Evolutionary conservation across 2,797 vertebrate species (phyloP), one percentile per base, ranked within the genome.

Genomic region (Argyrosomus regius): DNA sequence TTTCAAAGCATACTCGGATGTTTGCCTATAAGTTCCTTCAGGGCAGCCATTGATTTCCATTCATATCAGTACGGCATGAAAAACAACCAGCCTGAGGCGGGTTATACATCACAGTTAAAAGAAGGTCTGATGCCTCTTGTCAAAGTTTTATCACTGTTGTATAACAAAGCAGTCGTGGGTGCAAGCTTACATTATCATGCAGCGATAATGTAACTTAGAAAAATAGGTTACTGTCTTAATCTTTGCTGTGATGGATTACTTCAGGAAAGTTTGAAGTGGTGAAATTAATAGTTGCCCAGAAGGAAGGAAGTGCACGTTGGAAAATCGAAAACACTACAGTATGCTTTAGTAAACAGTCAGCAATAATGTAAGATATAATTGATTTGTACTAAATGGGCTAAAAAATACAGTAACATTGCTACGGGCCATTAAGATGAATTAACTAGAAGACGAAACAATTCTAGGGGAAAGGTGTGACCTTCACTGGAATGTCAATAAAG

Each of bases 41-140:
- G 61, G 70, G 74, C 57, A 49, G 54, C 50, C 72, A 85, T 77
- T 81, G 80, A 88, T 83, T 75, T 78, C 46, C 52, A 68, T 69
- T 57, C 31, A 76, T 54, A 65, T 60, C 43, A 24, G 39, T 31
- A 4, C 49, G 56, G 28, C 67, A 41, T 53, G 74, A 71, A 70
- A 72, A 85, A 69, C 62, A 73, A 72, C 45, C 61, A 22, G 81
- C 76, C 62, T 14, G 35, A 41, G 69, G 82, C 35, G 6, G 60
- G 4, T 43, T 9, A 82, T 64, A 46, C 11, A 73, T 82, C 63
- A 73, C 24, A 3, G 24, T 46, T 46, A 10, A 58, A 72, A 43
- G 41, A 11, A 26, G 3, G 24, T 48, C 8, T 26, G 59, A 18
- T 46, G 26, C 41, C 3, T 56, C 28, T 11, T n/a, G 4, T 72